Evolutionary conservation across 2,888 invertebrate genomes (phyloP), one percentile per base, ranked within the genome.

Genomic region (Tetanocera ferruginea): DNA sequence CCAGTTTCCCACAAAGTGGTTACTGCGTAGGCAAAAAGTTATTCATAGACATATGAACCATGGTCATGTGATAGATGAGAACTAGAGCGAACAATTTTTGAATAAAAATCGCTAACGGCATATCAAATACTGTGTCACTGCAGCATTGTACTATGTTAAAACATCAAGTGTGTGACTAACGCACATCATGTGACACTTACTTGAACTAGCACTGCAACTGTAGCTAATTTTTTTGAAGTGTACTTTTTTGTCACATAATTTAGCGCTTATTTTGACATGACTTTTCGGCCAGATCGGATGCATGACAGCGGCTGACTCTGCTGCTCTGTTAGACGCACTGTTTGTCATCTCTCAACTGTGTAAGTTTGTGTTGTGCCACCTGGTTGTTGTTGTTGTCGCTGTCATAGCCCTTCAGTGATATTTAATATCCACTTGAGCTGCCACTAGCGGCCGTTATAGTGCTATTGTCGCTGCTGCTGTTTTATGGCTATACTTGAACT

Each of bases 161-260:
- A 5, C 14, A 0, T 62, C 14, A 28, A 67, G 17, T 43, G 67
- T 37, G 14, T 67, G 43, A 67, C 67, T 9, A 67, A 43, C 67
- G 14, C 37, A 43, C 49, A 43, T 9, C 23, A 67, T 43, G 43
- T 49, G 67, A 67, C 49, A 49, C 37, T 49, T 25, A 14, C 49
- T 67, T 23, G 8, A 37, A 57, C 14, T 23, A 57, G 57, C n/a
- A 25, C 25, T 25, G n/a, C n/a, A 14, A 23, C 19, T 67, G 25
- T 14, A 43, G 49, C 67, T 67, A 67, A 69, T 69, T 69, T 69
- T 69, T 28, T 51, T 23, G n/a, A 8, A 64, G 34, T 28, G 69
- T 69, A 51, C 52, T 69, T 49, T 51, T 43, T 43, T 31, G 43
- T 14, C 43, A 43, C 14, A 11, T 43, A 43, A 43, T 60, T 17